Percentiles rank a stretch among this genome's conserved stretches.
Evolutionary conservation across 2,888 invertebrate species (phyloP).

Genomic region (Lycia hirtaria): DNA sequence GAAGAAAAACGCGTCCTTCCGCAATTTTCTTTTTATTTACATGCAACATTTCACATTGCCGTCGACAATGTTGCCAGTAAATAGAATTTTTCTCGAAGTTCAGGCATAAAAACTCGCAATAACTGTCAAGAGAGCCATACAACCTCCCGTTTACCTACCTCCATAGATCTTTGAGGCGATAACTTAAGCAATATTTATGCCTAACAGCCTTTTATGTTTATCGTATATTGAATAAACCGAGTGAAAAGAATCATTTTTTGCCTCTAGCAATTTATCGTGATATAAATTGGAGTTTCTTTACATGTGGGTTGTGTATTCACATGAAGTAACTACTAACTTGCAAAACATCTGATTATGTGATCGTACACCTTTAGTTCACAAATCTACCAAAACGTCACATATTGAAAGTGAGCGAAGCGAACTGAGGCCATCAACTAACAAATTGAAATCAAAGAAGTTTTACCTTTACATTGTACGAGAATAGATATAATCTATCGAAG

Average conservation of each 20-base stretch:
- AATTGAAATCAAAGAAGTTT: too few relatives aligned
- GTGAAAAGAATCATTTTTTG: constrained; percentile 45
- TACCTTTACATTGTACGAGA: too few relatives aligned
- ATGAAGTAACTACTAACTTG: too few relatives aligned
- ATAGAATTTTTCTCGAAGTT: constrained; percentile 68
- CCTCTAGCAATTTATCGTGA: constrained; percentile 16
- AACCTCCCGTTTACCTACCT: constrained; percentile 51
- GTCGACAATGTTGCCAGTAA: constrained; percentile 64
- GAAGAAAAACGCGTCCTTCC: constrained; percentile 30
- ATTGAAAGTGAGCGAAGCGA: too few relatives aligned
- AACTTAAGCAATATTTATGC: constrained; percentile 70
- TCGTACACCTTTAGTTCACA: too few relatives aligned
- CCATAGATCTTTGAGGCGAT: constrained; percentile 64
- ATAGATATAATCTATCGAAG: too few relatives aligned
- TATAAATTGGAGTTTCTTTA: constrained; percentile 3
- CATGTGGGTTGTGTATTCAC: neutral
- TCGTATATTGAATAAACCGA: constrained; percentile 63
- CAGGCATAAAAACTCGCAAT: constrained; percentile 71
- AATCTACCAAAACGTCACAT: too few relatives aligned
- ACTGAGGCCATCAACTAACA: too few relatives aligned
- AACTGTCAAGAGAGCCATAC: constrained; percentile 71
- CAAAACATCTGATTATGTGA: too few relatives aligned
- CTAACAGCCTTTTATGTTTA: constrained; percentile 64
- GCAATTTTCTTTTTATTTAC: constrained; percentile 38
- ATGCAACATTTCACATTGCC: constrained; percentile 59